Evolutionary conservation across 2,888 invertebrate genomes (phyloP).

Genomic region (Helicoverpa assulta): DNA sequence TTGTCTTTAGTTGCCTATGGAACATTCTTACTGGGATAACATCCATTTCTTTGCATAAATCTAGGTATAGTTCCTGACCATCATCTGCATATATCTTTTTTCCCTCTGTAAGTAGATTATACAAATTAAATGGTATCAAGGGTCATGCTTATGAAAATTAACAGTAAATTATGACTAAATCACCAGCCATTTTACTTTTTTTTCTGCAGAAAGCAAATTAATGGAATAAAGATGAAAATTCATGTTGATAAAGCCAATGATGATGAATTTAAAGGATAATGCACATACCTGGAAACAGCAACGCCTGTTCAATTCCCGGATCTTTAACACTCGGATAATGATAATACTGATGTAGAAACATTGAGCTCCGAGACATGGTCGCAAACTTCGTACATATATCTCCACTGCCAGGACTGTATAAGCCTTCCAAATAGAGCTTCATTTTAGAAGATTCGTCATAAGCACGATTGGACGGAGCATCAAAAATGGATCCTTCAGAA

Average conservation of each 20-base stretch:
- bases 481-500: slow-evolving; percentile 59
- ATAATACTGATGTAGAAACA: slow-evolving; percentile 77
- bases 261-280: no score
- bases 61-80: slow-evolving; percentile 39
- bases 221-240: no score
- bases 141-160: no score
- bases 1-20: slow-evolving; percentile 10
- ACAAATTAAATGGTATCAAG: no score
- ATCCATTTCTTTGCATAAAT: slow-evolving; percentile 31
- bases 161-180: no score
- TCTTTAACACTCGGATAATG: slow-evolving; percentile 78
- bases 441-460: slow-evolving; percentile 60
- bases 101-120: slow-evolving; percentile 2
- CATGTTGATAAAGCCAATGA: no score
- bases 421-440: slow-evolving; percentile 61
- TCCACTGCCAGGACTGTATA: slow-evolving; percentile 73
- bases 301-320: slow-evolving; percentile 78
- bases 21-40: slow-evolving; percentile 23
- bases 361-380: slow-evolving; percentile 70
- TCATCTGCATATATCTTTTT: neutral
- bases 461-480: slow-evolving; percentile 51
- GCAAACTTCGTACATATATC: slow-evolving; percentile 75
- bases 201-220: no score
- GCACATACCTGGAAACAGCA: slow-evolving; percentile 56
- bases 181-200: no score